phyloP scores from a whole-genome alignment of 2,888 invertebrate genomes.

The Spilarctia lutea region DNA sequence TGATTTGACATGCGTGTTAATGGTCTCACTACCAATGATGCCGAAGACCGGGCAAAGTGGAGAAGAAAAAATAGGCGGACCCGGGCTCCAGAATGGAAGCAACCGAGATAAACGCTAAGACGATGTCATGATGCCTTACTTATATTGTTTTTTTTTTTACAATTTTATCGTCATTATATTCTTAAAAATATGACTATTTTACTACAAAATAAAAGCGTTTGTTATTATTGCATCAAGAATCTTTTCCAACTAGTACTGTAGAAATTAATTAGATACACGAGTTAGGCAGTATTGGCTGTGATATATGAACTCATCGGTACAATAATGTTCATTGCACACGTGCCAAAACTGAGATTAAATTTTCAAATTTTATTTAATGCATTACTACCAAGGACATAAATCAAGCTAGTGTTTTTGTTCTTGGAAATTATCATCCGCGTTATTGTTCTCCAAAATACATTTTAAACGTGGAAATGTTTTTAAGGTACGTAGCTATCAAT shows the following conservation, averaged over 20 bases:
- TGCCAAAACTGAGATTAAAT: slow-evolving; percentile 51
- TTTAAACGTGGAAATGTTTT: slow-evolving; percentile 37
- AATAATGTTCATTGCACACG: slow-evolving; percentile 46
- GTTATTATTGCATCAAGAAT: too few species aligned
- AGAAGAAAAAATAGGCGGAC: too few species aligned
- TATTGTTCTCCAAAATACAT: slow-evolving; percentile 42
- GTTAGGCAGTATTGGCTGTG: slow-evolving; percentile 32
- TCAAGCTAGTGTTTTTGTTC: slow-evolving; percentile 35
- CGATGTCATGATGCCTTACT: too few species aligned
- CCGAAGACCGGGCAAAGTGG: too few species aligned
- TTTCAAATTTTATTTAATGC: slow-evolving; percentile 47
- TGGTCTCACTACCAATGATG: too few species aligned
- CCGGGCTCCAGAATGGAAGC: too few species aligned
- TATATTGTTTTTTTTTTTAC: background rate
- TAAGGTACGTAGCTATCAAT: slow-evolving; percentile 63
- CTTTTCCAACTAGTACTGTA: slow-evolving; percentile 12
- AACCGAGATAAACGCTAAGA: too few species aligned
- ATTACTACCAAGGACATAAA: slow-evolving; percentile 37
- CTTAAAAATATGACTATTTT: background rate
- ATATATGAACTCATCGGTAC: slow-evolving; percentile 39
- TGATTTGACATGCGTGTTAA: too few species aligned
- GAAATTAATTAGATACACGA: slow-evolving; percentile 26
- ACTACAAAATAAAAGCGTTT: too few species aligned
- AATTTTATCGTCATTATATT: background rate
- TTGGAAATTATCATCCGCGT: slow-evolving; percentile 26